phyloP scores from a whole-genome alignment of 92 coral and sea anemone genomes.

The Micromussa lordhowensis region DNA sequence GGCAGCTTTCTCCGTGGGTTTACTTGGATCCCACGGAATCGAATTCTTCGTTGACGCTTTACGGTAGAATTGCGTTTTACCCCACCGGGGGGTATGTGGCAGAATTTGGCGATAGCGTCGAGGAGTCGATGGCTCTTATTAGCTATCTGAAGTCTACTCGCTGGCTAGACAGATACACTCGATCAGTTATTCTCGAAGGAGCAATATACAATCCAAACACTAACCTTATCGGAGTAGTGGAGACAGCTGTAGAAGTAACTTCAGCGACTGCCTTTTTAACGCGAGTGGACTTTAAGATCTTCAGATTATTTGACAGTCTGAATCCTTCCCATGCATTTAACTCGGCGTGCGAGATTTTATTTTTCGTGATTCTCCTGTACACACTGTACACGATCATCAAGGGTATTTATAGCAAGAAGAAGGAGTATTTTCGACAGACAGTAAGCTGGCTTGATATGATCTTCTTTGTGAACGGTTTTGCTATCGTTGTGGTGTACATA shows the following conservation, averaged over 20 bases:
- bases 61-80: slow-evolving; percentile 34
- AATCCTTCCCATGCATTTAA: slow-evolving; percentile 20
- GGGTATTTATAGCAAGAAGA: slow-evolving; percentile 11
- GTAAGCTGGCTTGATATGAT: slow-evolving; percentile 38
- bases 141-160: slow-evolving; percentile 8
- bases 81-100: slow-evolving; percentile 40
- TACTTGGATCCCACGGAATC: slow-evolving; percentile 28
- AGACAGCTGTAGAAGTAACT: slow-evolving; percentile 19
- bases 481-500: slow-evolving; percentile 31
- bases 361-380: slow-evolving; percentile 29
- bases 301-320: slow-evolving; percentile 23
- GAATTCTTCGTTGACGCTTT: slow-evolving; percentile 2
- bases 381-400: slow-evolving; percentile 17
- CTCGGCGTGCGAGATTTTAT: slow-evolving; percentile 44
- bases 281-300: slow-evolving; percentile 20
- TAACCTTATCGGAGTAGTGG: slow-evolving; percentile 32
- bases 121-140: slow-evolving; percentile 5
- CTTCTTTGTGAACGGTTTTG: slow-evolving; percentile 35
- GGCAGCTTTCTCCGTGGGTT: slow-evolving; percentile 37
- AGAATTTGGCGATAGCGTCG: slow-evolving; percentile 22
- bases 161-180: slow-evolving; percentile 42
- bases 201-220: slow-evolving; percentile 33
- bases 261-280: slow-evolving; percentile 32
- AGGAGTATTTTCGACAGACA: slow-evolving; percentile 11
- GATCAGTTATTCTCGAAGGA: slow-evolving; percentile 35